A percentile compares a stretch with the other conserved stretches of the same genome.
phyloP scores from a whole-genome alignment of 2,797 vertebrate species.

The Lagothrix lagotricha region DNA sequence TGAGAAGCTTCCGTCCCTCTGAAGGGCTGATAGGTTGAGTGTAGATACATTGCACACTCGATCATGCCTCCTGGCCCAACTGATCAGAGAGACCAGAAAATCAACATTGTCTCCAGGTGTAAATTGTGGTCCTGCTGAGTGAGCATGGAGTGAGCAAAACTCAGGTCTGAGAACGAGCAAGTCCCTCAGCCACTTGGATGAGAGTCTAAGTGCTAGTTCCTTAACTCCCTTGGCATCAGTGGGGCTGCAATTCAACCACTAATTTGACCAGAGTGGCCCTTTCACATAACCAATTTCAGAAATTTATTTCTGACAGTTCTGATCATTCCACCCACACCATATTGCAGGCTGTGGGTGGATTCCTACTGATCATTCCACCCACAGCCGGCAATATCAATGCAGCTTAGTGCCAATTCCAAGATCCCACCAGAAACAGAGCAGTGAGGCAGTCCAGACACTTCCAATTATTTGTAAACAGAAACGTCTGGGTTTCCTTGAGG shows the following conservation, averaged over 20 bases:
- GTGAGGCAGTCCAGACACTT: not conserved
- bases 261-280: not conserved
- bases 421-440: not conserved
- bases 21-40: not conserved
- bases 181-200: not conserved
- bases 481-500: not conserved
- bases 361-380: not conserved
- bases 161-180: not conserved
- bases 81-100: not conserved
- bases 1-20: not conserved
- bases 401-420: not conserved
- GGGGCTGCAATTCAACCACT: not conserved
- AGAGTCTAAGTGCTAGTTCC: too few species aligned
- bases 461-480: constrained; percentile 2
- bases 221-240: not conserved
- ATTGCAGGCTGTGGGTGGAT: not conserved
- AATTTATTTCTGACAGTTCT: not conserved
- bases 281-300: not conserved
- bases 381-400: not conserved
- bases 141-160: not conserved
- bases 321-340: not conserved
- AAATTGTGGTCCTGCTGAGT: not conserved
- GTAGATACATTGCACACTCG: not conserved
- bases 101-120: not conserved
- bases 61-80: not conserved